phyloP scores from a whole-genome alignment of 2,888 invertebrate species.

The Parthenolecanium corni region DNA sequence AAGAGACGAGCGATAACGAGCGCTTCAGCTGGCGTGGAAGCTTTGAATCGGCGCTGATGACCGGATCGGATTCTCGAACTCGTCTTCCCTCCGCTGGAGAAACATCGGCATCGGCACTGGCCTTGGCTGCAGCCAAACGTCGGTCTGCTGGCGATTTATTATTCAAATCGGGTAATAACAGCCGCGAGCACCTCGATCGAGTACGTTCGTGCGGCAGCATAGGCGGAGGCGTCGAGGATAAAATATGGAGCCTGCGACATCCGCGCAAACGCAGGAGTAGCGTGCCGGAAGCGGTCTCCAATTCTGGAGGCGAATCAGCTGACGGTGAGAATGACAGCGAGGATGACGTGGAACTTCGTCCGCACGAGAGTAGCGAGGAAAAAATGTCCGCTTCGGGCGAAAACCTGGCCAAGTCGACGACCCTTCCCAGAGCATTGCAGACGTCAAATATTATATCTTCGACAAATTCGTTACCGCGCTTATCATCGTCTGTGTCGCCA shows the following conservation, averaged over 20 bases:
- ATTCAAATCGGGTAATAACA: slow-evolving; percentile 66
- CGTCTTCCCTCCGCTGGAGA: slow-evolving; percentile 47
- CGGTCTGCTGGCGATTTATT: slow-evolving; percentile 73
- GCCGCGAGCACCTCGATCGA: slow-evolving; percentile 59
- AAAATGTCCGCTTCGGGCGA: slow-evolving; percentile 30
- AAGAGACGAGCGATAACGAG: slow-evolving; percentile 74
- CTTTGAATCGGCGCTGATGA: slow-evolving; percentile 80
- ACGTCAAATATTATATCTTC: slow-evolving; percentile 38
- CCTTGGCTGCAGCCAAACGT: slow-evolving; percentile 54
- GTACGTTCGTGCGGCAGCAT: slow-evolving; percentile 74
- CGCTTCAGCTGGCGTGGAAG: slow-evolving; percentile 85
- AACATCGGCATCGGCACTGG: slow-evolving; percentile 43
- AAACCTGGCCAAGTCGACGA: slow-evolving; percentile 43
- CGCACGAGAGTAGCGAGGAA: neutral
- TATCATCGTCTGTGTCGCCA: slow-evolving; percentile 44
- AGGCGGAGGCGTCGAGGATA: slow-evolving; percentile 54
- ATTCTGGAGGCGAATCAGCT: slow-evolving; percentile 40
- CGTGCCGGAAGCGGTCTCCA: slow-evolving; percentile 44
- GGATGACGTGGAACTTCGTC: slow-evolving; percentile 34
- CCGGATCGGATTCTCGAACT: slow-evolving; percentile 66
- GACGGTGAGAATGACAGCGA: slow-evolving; percentile 48
- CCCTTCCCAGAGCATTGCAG: slow-evolving; percentile 52
- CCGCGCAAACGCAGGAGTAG: slow-evolving; percentile 42
- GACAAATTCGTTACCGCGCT: slow-evolving; percentile 63
- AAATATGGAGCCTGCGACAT: slow-evolving; percentile 34